Conservation (phyloP, 2,113 vertebrate species). For the Anhinga anhinga region DNA sequence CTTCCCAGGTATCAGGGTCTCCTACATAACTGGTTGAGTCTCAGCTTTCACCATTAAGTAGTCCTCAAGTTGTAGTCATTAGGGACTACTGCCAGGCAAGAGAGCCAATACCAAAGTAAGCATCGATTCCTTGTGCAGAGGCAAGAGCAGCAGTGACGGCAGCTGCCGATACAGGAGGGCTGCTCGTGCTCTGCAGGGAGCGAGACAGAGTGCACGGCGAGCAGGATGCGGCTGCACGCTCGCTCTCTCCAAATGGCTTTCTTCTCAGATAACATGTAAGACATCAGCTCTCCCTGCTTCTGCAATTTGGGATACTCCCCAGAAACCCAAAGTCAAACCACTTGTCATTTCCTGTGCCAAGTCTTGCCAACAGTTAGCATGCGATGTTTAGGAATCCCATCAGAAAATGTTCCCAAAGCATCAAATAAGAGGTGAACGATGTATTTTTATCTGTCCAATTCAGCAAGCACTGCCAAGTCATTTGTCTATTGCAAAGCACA, state of each 20-base stretch:
- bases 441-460: not conserved
- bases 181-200: fast-evolving
- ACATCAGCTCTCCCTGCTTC: not conserved
- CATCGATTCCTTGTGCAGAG: not conserved
- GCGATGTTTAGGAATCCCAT: not conserved
- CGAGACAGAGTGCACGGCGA: fast-evolving
- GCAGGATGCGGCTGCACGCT: not conserved
- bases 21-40: not conserved
- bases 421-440: not conserved
- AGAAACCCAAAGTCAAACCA: not conserved
- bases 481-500: not conserved
- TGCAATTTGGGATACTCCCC: not conserved
- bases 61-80: not conserved
- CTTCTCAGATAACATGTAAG: not conserved
- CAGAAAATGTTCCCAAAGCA: not conserved
- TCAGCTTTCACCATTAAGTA: not conserved
- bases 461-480: not conserved
- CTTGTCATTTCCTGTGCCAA: not conserved
- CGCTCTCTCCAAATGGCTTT: not conserved
- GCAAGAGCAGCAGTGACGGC: not conserved
- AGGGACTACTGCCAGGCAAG: not conserved
- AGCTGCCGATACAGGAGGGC: not conserved
- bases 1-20: not conserved
- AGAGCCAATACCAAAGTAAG: not conserved
- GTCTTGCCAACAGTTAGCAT: not conserved